Evolutionary conservation across 1,140 invertebrate genomes (phyloP).

Genomic region (Psix sp.): DNA sequence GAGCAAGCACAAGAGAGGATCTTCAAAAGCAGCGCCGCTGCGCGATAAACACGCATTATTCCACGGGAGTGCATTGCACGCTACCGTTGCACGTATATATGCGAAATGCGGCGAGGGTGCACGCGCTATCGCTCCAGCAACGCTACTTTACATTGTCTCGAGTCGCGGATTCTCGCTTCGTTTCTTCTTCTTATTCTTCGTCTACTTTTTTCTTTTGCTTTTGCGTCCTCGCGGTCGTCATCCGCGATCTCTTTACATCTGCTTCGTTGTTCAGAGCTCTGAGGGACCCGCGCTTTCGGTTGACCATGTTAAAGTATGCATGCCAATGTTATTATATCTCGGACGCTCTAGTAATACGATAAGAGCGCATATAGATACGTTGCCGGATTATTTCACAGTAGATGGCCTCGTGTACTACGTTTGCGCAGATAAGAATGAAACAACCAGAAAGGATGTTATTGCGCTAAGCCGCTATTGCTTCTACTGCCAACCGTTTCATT

Average conservation of each 20-base stretch:
- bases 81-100: slow-evolving; percentile 58
- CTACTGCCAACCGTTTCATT: slow-evolving; percentile 34
- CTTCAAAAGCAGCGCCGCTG: slow-evolving; percentile 70
- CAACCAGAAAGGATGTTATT: slow-evolving; percentile 57
- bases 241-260: slow-evolving; percentile 3
- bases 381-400: slow-evolving; percentile 48
- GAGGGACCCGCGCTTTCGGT: too few relatives aligned
- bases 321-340: slow-evolving; percentile 57
- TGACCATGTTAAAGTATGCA: slow-evolving; percentile 45
- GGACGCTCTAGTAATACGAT: slow-evolving; percentile 55
- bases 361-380: slow-evolving; percentile 57
- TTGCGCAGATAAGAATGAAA: slow-evolving; percentile 46
- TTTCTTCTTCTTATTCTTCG: slow-evolving; percentile 13
- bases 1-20: slow-evolving; percentile 24
- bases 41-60: slow-evolving; percentile 74
- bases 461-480: slow-evolving; percentile 34
- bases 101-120: slow-evolving; percentile 51
- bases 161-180: slow-evolving; percentile 44
- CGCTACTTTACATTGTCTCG: slow-evolving; percentile 59
- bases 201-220: slow-evolving; percentile 6
- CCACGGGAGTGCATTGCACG: slow-evolving; percentile 61
- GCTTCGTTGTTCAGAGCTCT: slow-evolving; percentile 7
- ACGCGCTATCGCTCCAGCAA: slow-evolving; percentile 51
- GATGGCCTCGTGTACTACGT: slow-evolving; percentile 48
- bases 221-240: slow-evolving; percentile 8